phyloP scores from a whole-genome alignment of 1,140 invertebrate genomes.

The Zaprionus capensis region DNA sequence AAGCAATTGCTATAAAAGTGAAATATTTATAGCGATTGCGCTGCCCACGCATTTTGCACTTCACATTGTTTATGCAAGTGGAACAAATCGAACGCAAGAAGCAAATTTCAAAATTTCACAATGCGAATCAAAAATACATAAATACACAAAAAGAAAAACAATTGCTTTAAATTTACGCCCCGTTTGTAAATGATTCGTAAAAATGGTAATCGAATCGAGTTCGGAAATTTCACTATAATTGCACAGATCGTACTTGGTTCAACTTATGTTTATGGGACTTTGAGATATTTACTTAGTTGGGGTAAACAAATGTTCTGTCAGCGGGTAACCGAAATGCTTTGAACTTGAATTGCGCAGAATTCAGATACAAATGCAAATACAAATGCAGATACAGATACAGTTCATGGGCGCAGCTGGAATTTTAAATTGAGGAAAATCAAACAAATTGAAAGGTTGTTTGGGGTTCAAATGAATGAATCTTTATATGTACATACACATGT shows the following conservation, averaged over 20 bases:
- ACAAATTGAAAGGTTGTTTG: neutral
- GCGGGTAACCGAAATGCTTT: slow-evolving; percentile 21
- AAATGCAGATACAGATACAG: neutral
- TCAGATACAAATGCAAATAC: slow-evolving; percentile 4
- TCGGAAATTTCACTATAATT: slow-evolving; percentile 26
- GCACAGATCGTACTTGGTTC: neutral
- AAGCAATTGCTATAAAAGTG: slow-evolving; percentile 16
- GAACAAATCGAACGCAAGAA: slow-evolving; percentile 9
- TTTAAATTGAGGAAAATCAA: slow-evolving; percentile 1
- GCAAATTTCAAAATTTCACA: slow-evolving; percentile 24
- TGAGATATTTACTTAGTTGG: slow-evolving; percentile 20
- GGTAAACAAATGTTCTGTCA: slow-evolving; percentile 29
- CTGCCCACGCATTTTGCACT: slow-evolving; percentile 18
- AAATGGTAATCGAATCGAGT: slow-evolving; percentile 10
- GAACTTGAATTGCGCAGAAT: slow-evolving; percentile 46
- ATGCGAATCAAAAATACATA: slow-evolving; percentile 9
- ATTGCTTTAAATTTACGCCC: slow-evolving; percentile 11
- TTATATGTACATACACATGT: neutral
- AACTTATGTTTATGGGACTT: slow-evolving; percentile 3
- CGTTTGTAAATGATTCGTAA: neutral
- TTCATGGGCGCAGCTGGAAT: slow-evolving; percentile 2
- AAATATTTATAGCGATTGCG: slow-evolving; percentile 27
- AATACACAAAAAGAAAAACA: neutral
- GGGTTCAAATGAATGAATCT: neutral
- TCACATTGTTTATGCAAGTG: slow-evolving; percentile 27